Evolutionary conservation across 2,797 vertebrate species (phyloP).

Genomic region (Betta splendens): DNA sequence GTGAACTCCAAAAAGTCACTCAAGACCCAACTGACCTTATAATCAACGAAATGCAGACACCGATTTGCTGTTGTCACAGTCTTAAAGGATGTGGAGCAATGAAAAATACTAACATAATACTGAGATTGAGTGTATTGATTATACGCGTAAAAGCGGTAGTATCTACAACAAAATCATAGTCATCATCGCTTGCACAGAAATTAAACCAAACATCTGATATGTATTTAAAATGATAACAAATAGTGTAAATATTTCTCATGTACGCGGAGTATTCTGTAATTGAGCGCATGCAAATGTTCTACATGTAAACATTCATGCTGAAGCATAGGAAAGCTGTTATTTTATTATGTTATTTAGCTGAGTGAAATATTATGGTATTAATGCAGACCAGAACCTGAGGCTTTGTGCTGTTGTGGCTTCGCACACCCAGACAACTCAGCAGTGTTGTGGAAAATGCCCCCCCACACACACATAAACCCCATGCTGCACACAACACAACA

Average conservation of each 20-base stretch:
- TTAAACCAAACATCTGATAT: slow-evolving; percentile 9
- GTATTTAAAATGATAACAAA: background rate
- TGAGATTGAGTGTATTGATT: background rate
- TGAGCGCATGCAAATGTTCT: slow-evolving; percentile 1
- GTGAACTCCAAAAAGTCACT: slow-evolving; percentile 49
- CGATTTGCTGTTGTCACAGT: background rate
- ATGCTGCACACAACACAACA: slow-evolving; percentile 13
- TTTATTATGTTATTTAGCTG: slow-evolving; percentile 8
- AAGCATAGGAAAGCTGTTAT: background rate
- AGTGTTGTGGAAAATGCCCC: slow-evolving; percentile 3
- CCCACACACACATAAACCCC: too few relatives aligned
- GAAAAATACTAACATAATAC: background rate
- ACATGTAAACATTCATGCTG: background rate
- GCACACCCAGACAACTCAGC: slow-evolving; percentile 7
- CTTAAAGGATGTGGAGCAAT: slow-evolving; percentile 1
- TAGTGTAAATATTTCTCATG: background rate
- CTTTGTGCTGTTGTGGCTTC: background rate
- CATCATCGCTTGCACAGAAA: slow-evolving; percentile 14
- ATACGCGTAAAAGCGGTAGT: background rate
- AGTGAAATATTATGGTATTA: slow-evolving; percentile 21
- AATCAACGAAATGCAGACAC: slow-evolving; percentile 27
- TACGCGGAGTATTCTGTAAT: slow-evolving; percentile 1
- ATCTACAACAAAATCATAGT: background rate
- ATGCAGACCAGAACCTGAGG: slow-evolving; percentile 20
- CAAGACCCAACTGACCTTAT: slow-evolving; percentile 41